These are phyloP conservation scores for Pseudoips prasinana DNA, from an alignment of 2,888 invertebrate species.

Conservation along the genomic window DNA sequence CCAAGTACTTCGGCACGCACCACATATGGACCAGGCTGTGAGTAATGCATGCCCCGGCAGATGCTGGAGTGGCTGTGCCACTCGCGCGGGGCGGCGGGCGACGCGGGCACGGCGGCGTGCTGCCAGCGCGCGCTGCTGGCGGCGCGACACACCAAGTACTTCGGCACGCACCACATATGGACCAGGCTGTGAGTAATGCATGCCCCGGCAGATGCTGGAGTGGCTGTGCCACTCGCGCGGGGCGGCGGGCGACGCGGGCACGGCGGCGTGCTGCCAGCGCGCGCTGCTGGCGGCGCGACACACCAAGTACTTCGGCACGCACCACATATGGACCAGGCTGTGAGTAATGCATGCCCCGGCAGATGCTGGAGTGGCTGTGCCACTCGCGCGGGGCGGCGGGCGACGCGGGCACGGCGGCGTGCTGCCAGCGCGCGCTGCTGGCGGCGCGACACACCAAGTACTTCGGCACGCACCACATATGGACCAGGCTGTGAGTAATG, in stretches of 20 bases:
- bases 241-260: slow-evolving; percentile 13
- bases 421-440: slow-evolving; percentile 80
- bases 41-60: too few species aligned
- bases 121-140: slow-evolving; percentile 80
- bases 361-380: slow-evolving; percentile 64
- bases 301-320: slow-evolving; percentile 47
- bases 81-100: slow-evolving; percentile 36
- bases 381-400: slow-evolving; percentile 43
- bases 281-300: slow-evolving; percentile 73
- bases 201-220: slow-evolving; percentile 63
- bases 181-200: slow-evolving; percentile 69
- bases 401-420: slow-evolving; percentile 40
- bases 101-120: slow-evolving; percentile 41
- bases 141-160: slow-evolving; percentile 54
- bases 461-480: slow-evolving; percentile 51
- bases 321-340: slow-evolving; percentile 65
- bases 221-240: slow-evolving; percentile 60
- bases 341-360: too few species aligned
- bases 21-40: slow-evolving; percentile 68
- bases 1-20: slow-evolving; percentile 48
- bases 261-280: slow-evolving; percentile 77
- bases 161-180: slow-evolving; percentile 58
- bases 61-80: slow-evolving; percentile 63
- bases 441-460: slow-evolving; percentile 56
- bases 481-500: slow-evolving; percentile 74